Percentiles rank a stretch among this genome's conserved stretches.
phyloP scores from a whole-genome alignment of 2,888 invertebrate genomes.

The Poecilobothrus nobilitatus region DNA sequence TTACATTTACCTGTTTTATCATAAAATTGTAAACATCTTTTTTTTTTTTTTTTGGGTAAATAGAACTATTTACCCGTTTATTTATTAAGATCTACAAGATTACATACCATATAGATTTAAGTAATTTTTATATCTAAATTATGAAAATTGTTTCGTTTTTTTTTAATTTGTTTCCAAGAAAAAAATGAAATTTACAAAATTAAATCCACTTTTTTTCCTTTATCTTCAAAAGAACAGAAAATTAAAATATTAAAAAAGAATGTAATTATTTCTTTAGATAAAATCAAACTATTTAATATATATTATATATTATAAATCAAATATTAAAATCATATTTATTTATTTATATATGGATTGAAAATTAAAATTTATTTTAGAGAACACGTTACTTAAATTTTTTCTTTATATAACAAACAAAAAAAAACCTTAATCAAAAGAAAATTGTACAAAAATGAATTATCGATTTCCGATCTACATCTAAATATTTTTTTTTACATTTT shows the following conservation, averaged over 20 bases:
- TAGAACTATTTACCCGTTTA: neutral
- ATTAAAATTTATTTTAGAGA: neutral
- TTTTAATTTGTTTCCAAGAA: neutral
- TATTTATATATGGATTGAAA: too few relatives aligned
- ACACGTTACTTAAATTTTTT: neutral
- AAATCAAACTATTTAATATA: too few relatives aligned
- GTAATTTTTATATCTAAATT: constrained; percentile 5
- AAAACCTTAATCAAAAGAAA: neutral
- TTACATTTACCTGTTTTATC: too few relatives aligned
- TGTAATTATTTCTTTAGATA: neutral
- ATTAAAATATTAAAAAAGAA: neutral
- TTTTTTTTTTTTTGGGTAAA: neutral
- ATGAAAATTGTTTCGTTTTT: neutral
- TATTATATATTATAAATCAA: too few relatives aligned
- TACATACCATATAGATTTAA: constrained; percentile 2
- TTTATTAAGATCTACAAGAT: constrained; percentile 6
- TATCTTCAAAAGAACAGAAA: neutral
- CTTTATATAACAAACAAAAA: neutral
- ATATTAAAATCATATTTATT: too few relatives aligned
- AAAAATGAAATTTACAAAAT: neutral
- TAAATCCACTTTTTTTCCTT: neutral
- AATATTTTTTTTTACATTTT: neutral
- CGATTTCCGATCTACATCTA: neutral
- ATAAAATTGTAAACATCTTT: too few relatives aligned
- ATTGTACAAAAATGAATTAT: neutral